Evolutionary conservation across 2,888 invertebrate species (phyloP).

Genomic region (Sarcophaga rosellei): DNA sequence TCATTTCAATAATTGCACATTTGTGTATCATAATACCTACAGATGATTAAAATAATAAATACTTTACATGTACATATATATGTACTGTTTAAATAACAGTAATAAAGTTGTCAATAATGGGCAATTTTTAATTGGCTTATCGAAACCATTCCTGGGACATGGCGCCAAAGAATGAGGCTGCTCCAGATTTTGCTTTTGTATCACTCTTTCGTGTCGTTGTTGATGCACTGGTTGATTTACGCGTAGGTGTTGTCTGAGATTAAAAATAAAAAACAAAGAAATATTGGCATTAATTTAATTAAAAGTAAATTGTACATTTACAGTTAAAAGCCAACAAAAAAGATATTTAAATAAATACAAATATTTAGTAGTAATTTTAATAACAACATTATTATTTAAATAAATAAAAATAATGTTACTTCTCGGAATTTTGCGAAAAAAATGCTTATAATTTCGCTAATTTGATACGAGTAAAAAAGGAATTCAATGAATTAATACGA

Average conservation of each 20-base stretch:
- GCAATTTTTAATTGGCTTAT: slow-evolving; percentile 68
- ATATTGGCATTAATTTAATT: background rate
- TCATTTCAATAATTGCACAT: slow-evolving; percentile 24
- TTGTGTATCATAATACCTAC: background rate
- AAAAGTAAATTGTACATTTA: background rate
- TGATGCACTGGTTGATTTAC: slow-evolving; percentile 66
- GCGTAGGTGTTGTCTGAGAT: slow-evolving; percentile 72
- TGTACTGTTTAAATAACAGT: background rate
- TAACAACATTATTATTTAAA: too few relatives aligned
- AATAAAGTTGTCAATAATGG: slow-evolving; percentile 4
- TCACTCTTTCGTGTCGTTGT: slow-evolving; percentile 69
- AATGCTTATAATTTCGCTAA: too few relatives aligned
- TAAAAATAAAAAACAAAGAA: background rate
- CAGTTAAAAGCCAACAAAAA: background rate
- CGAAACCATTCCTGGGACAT: slow-evolving; percentile 93
- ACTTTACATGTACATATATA: background rate
- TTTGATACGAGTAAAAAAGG: too few relatives aligned
- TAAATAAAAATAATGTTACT: too few relatives aligned
- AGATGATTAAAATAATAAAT: background rate
- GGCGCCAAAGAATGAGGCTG: slow-evolving; percentile 90
- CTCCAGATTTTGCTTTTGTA: slow-evolving; percentile 84
- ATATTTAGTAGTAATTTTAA: too few relatives aligned
- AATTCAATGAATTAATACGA: too few relatives aligned
- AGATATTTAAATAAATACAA: too few relatives aligned
- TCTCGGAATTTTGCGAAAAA: too few relatives aligned